A percentile compares a stretch with the other conserved stretches of the same genome.
Evolutionary conservation across 2,797 vertebrate species (phyloP).

Genomic region (Poecilia velifera): DNA sequence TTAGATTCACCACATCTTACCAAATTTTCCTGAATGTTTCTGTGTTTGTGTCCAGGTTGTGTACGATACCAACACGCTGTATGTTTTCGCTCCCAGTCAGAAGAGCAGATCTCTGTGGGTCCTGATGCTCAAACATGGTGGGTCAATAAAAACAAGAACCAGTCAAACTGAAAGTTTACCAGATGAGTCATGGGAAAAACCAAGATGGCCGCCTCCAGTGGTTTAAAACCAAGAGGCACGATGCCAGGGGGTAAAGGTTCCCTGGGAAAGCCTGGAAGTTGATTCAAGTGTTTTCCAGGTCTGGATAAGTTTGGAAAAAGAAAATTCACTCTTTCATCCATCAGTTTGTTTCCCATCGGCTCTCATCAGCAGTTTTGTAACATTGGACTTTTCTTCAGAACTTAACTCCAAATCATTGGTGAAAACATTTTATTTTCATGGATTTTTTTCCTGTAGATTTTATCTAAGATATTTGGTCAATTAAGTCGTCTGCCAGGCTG

Average conservation of each 20-base stretch:
- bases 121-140: constrained; percentile 91
- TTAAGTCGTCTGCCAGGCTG: too few species aligned
- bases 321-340: neutral
- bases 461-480: too few species aligned
- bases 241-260: neutral
- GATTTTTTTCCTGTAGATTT: too few species aligned
- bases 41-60: constrained; percentile 82
- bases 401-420: too few species aligned
- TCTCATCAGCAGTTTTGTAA: too few species aligned
- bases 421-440: too few species aligned
- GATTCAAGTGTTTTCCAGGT: neutral
- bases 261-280: neutral
- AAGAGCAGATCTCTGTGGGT: constrained; percentile 89
- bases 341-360: neutral
- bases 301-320: neutral
- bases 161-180: neutral
- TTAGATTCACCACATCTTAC: too few species aligned
- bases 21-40: neutral
- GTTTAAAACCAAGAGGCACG: neutral
- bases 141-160: constrained; percentile 33
- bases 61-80: constrained; percentile 88
- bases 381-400: too few species aligned
- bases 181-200: neutral
- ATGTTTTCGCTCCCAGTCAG: constrained; percentile 89
- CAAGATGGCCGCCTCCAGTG: neutral